Base-by-base conservation (phyloP, 1,140 invertebrate genomes). In the Augochlora pura region DNA sequence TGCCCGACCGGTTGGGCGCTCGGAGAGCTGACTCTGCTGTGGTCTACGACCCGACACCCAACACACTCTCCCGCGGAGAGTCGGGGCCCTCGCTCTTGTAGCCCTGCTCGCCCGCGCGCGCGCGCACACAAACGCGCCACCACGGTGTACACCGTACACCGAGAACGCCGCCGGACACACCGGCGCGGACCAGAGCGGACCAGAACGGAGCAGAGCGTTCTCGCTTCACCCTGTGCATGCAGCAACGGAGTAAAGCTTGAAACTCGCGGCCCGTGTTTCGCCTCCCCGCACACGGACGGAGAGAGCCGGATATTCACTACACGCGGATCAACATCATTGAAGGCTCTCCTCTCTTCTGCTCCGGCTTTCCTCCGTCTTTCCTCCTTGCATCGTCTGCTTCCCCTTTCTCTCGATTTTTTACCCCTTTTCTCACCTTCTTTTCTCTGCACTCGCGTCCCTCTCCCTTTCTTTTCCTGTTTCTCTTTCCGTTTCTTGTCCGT, bases 1-100 rank as follows among this genome's bases (percentile, higher is more conserved):
- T 93, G 92, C 89, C 82, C 90, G 91, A 93, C 92, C 92, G 92
- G 92, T 93, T 93, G 88, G 88, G 87, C 89, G 91, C 86, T 91
- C 85, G 82, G 83, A 90, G 87, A 90, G 87, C 89, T 88, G 87
- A 88, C 90, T 90, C 91, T 91, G 85, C 90, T 88, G 91, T 92
- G 90, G 92, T 93, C 91, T 92, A 93, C 92, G 91, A 92, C 92
- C 91, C 89, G 91, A 92, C 90, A 92, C 89, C 89, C 89, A 82
- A 90, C 89, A 90, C 90, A 90, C 87, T 88, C 86, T 86, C 82
- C 75, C 18, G 16, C 49, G 49, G 42, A 32, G 42, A 32, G 66
- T 68, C 75, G 49, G 77, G 77, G 66, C n/a, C 73, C 82, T 66
- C 77, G 78, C 60, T 80, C 80, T 65, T 57, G 70, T 62, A 38